phyloP scores from a whole-genome alignment of 2,797 vertebrate species.

The Poeciliopsis gracilis region DNA sequence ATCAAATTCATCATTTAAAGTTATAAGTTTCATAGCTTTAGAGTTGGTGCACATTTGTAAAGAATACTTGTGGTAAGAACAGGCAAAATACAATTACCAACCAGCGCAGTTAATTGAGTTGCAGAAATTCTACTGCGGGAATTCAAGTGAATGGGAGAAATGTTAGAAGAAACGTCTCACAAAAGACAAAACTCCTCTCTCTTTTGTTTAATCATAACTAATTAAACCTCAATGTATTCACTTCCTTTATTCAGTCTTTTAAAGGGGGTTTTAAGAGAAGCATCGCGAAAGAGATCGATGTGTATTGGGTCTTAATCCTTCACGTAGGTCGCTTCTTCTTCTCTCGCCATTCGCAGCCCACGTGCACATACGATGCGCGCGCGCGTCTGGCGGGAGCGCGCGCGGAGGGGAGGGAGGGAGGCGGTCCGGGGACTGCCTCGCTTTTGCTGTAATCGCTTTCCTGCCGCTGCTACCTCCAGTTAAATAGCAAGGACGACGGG shows the following conservation, averaged over 20 bases:
- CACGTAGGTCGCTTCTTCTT: constrained; percentile 10
- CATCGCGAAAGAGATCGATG: background rate
- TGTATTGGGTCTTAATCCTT: background rate
- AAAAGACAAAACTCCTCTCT: background rate
- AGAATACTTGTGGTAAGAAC: too few species aligned
- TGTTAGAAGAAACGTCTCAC: background rate
- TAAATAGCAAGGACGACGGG: constrained; percentile 79
- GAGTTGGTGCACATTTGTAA: too few species aligned
- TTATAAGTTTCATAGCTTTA: too few species aligned
- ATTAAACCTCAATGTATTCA: background rate
- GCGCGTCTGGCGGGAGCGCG: constrained; percentile 74
- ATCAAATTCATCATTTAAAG: too few species aligned
- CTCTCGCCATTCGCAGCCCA: constrained; percentile 34
- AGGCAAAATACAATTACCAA: too few species aligned
- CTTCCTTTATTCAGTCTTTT: too few species aligned
- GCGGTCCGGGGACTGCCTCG: constrained; percentile 82
- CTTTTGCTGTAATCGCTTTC: constrained; percentile 75
- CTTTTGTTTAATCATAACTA: background rate
- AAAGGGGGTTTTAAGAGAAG: background rate
- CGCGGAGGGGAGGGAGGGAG: constrained; percentile 70
- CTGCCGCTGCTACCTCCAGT: constrained; percentile 75
- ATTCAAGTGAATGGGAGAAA: too few species aligned
- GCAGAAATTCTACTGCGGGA: too few species aligned
- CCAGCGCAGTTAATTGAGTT: too few species aligned
- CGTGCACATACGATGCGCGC: constrained; percentile 67